Evolutionary conservation across 2,797 vertebrate genomes (phyloP), one percentile per base, ranked within the genome.

Genomic region (Ctenopoma multispine): DNA sequence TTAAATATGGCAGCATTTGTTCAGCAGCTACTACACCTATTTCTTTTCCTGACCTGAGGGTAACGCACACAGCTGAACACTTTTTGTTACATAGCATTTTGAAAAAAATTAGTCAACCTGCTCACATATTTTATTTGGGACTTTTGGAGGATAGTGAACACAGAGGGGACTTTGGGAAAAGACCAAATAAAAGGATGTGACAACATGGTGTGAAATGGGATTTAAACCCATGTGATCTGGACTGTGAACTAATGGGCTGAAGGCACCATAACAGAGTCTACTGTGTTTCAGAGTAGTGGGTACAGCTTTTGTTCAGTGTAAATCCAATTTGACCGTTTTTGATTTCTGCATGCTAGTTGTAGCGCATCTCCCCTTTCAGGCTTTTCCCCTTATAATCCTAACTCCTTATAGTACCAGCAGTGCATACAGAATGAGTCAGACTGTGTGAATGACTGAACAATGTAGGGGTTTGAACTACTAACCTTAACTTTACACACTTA

Each of bases 201-300:
- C 76, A 89, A 73, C 66, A 50, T 24, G 46, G 78, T 87, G 89
- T 90, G 87, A 92, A 92, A 92, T 87, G 81, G 87, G 89, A 92
- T 92, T 91, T 80, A 84, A 88, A 83, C 71, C 72, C 83, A 81
- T 87, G 84, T 76, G 82, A 83, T 47, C n/a, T 36, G 63, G 65
- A 31, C 73, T 80, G 78, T 49, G 77, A 77, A 72, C 80, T 86
- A 85, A 92, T 77, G 49, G 85, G 77, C 77, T 86, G 81, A 83
- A 75, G 76, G 76, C 75, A 83, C 82, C 77, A 46, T 86, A 80
- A 81, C 81, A 50, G 76, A 69, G 69, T 85, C 78, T 53, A 59
- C 80, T 51, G 63, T 80, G 55, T 83, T 81, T 79, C 63, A 62
- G 68, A 67, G 83, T 14, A 66, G 71, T 58, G 43, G 54, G 63